Percentiles rank a stretch among this genome's conserved stretches.
Evolutionary conservation across 2,888 invertebrate species (phyloP).

Genomic region (Idaea aversata): DNA sequence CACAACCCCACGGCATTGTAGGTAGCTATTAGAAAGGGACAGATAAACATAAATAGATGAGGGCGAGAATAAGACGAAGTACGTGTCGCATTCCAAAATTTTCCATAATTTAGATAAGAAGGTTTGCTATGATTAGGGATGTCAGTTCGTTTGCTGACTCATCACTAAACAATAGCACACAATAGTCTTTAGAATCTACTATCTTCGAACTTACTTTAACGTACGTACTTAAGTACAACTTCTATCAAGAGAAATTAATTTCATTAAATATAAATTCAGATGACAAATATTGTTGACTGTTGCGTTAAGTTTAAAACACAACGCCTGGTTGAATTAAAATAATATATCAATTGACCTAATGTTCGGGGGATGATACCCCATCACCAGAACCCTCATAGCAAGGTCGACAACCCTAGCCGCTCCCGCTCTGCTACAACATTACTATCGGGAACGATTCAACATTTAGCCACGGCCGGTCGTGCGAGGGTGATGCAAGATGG

Average conservation of each 20-base stretch:
- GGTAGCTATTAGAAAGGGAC: constrained; percentile 61
- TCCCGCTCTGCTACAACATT: constrained; percentile 36
- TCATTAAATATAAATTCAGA: background rate
- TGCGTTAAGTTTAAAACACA: background rate
- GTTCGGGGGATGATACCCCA: constrained; percentile 27
- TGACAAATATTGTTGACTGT: background rate
- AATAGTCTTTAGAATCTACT: background rate
- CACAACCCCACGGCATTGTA: constrained; percentile 63
- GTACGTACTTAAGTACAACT: background rate
- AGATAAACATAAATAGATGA: constrained; percentile 33
- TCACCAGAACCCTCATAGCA: constrained; percentile 29
- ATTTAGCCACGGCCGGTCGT: constrained; percentile 52
- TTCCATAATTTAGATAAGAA: constrained; percentile 79
- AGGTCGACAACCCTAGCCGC: constrained; percentile 45
- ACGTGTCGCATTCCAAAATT: constrained; percentile 75
- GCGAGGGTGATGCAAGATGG: constrained; percentile 40
- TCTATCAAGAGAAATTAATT: background rate
- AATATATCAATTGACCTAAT: background rate
- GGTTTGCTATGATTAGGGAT: constrained; percentile 79
- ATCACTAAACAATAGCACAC: background rate
- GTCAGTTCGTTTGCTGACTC: constrained; percentile 27
- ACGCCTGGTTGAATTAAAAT: constrained; percentile 10
- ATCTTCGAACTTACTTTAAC: background rate
- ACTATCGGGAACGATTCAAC: constrained; percentile 54
- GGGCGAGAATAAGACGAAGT: constrained; percentile 54